A percentile compares a stretch with the other conserved stretches of the same genome.
Evolutionary conservation across 2,888 invertebrate species (phyloP).

Genomic region (Acronicta alni): DNA sequence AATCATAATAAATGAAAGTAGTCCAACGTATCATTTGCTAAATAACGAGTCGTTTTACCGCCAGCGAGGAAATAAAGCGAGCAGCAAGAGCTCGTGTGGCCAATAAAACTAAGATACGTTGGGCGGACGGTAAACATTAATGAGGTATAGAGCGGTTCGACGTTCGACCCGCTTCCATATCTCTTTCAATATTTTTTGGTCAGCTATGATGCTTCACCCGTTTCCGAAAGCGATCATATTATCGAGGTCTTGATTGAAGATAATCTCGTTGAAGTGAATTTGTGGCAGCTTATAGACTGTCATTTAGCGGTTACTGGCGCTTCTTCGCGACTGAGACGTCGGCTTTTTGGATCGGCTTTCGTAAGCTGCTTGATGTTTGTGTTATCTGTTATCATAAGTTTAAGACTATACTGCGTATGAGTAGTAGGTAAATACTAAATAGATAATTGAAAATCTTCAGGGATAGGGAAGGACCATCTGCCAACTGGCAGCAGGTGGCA

Average conservation of each 20-base stretch:
- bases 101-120: constrained; percentile 61
- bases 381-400: too few species aligned
- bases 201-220: constrained; percentile 35
- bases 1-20: constrained; percentile 48
- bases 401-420: background rate
- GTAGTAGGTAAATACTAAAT: too few species aligned
- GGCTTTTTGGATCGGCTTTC: background rate
- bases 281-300: constrained; percentile 24
- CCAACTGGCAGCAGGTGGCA: too few species aligned
- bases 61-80: constrained; percentile 51
- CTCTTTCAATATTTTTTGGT: constrained; percentile 43
- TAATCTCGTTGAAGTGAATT: constrained; percentile 43
- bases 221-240: constrained; percentile 36
- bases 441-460: too few species aligned
- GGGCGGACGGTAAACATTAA: constrained; percentile 64
- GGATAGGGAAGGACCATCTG: too few species aligned
- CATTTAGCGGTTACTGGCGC: constrained; percentile 21
- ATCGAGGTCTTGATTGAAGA: constrained; percentile 51
- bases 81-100: constrained; percentile 28
- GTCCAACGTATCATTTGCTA: constrained; percentile 39
- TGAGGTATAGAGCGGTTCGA: constrained; percentile 39
- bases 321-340: background rate
- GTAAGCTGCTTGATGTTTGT: constrained; percentile 3
- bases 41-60: constrained; percentile 46
- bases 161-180: constrained; percentile 26